Evolutionary conservation across 2,888 invertebrate species (phyloP).

Genomic region (Teleogryllus oceanicus): DNA sequence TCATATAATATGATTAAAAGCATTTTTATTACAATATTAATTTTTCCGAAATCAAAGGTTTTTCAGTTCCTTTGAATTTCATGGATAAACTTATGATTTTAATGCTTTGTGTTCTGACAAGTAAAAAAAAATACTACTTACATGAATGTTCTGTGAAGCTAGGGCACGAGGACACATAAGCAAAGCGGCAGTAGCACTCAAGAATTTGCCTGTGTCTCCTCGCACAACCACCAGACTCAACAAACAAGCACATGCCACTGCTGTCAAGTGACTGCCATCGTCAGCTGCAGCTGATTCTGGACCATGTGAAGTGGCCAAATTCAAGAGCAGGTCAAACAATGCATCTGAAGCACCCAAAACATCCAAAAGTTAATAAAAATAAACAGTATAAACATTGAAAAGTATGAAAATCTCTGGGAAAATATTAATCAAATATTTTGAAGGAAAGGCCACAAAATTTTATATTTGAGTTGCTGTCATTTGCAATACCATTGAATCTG

Average conservation of each 20-base stretch:
- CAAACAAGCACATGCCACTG: constrained; percentile 87
- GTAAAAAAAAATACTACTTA: constrained; percentile 43
- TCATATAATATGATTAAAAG: too few species aligned
- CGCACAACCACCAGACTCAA: constrained; percentile 87
- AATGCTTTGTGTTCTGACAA: too few species aligned
- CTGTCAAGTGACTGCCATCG: constrained; percentile 69
- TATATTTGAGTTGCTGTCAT: too few species aligned
- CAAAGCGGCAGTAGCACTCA: constrained; percentile 81
- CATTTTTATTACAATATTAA: too few species aligned
- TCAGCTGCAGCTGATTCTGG: constrained; percentile 57
- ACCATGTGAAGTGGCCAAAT: constrained; percentile 70
- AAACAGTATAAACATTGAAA: constrained; percentile 20
- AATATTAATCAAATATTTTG: neutral
- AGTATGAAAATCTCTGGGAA: neutral
- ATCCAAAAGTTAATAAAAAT: constrained; percentile 18
- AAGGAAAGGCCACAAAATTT: neutral
- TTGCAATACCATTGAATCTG: too few species aligned
- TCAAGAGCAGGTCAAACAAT: constrained; percentile 77
- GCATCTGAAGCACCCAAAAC: constrained; percentile 56
- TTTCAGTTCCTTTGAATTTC: too few species aligned
- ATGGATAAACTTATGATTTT: too few species aligned
- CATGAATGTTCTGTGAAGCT: constrained; percentile 76
- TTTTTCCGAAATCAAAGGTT: too few species aligned
- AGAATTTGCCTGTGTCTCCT: constrained; percentile 86
- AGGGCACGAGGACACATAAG: constrained; percentile 78